Conservation (phyloP, 1,140 invertebrate species). For the Archivesica marissinica region DNA sequence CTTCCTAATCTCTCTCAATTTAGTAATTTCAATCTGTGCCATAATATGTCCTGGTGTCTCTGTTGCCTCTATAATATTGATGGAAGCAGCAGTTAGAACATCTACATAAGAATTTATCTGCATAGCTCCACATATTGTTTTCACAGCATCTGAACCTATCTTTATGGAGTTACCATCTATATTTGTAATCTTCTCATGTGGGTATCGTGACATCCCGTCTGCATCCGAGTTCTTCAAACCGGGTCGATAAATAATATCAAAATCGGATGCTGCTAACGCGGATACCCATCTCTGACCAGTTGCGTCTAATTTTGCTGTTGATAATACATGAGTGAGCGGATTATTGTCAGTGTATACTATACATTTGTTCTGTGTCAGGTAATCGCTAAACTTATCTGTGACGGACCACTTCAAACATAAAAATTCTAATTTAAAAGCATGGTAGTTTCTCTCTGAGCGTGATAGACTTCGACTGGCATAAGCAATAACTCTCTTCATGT, state of each 20-base stretch:
- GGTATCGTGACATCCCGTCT: conserved; percentile 23
- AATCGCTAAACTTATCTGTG: conserved; percentile 17
- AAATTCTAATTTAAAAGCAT: conserved; percentile 25
- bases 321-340: conserved; percentile 19
- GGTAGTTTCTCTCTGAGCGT: conserved; percentile 16
- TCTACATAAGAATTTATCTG: not conserved
- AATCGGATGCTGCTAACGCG: conserved; percentile 7
- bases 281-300: conserved; percentile 21
- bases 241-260: conserved; percentile 32
- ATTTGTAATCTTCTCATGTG: not conserved
- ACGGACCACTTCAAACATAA: conserved; percentile 30
- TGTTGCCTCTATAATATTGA: conserved; percentile 18
- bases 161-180: not conserved
- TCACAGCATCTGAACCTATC: not conserved
- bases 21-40: not conserved
- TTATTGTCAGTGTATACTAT: conserved; percentile 34
- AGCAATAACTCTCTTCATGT: conserved; percentile 10
- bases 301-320: conserved; percentile 18
- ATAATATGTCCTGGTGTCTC: not conserved
- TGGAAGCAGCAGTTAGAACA: not conserved
- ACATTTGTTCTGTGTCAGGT: conserved; percentile 13
- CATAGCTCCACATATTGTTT: conserved; percentile 4
- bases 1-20: not conserved
- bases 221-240: conserved; percentile 18
- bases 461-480: conserved; percentile 20